Evolutionary conservation across 2,797 vertebrate species (phyloP), one percentile per base, ranked within the genome.

Genomic region (Macropus fuliginosus): DNA sequence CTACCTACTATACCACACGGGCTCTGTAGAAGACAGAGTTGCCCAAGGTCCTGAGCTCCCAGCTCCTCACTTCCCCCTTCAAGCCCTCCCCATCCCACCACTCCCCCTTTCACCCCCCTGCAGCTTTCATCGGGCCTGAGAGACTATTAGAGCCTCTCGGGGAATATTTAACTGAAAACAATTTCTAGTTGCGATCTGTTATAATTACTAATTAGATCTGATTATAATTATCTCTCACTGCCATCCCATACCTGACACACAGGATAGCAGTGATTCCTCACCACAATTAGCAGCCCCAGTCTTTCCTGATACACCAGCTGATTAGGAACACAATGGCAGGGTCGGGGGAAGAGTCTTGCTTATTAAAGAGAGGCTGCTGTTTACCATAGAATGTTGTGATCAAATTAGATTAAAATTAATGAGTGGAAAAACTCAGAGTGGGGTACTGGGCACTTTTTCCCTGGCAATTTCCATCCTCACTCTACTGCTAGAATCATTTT

Each of bases 131-230:
- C 6, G 0, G n/a, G 96, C 16, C 96, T 1, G 0, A 0, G 95
- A 18, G 92, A 93, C 97, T 92, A 93, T 52, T n/a, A 95, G 94
- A 96, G 95, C 93, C 91, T 95, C 94, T 21, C 1, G 91, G 98
- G 98, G 97, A 97, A 97, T 97, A 98, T 94, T 97, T 95, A 96
- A 97, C 97, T 94, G 62, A 98, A 98, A 98, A 97, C 97, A 97
- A 96, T 98, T 98, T 98, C 97, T 95, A 97, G 95, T 93, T 54
- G 34, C 97, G 97, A 97, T 97, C 96, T 94, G 97, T 96, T 98
- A 96, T 98, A 98, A 99, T 98, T 98, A 98, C 98, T 98, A 98
- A 98, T 98, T 99, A 98, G 97, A 97, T 95, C 91, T 98, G 98
- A 98, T 98, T 98, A 94, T 98, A 98, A 98, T 98, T 97, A 98